A percentile compares a stretch with the other conserved stretches of the same genome.
Conservation (phyloP, 2,113 vertebrate species). For the Chloropsis cyanopogon region DNA sequence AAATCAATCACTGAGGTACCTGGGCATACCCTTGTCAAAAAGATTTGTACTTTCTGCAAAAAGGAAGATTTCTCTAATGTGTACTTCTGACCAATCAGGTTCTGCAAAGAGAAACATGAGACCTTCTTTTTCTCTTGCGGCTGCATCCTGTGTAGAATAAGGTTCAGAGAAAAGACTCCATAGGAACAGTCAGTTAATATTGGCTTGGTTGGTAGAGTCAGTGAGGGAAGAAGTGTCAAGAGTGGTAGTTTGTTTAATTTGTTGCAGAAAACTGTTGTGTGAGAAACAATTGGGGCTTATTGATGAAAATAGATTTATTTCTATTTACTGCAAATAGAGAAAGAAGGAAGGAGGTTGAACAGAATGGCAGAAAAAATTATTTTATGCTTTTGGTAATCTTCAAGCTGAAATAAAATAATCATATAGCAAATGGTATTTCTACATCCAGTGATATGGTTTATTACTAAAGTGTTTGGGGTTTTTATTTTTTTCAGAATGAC, state of each 20-base stretch:
- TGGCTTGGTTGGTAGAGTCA: neutral
- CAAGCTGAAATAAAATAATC: neutral
- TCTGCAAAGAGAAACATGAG: neutral
- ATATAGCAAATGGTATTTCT: neutral
- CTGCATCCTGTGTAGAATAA: neutral
- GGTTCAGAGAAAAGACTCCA: neutral
- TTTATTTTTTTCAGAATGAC: neutral
- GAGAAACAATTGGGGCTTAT: neutral
- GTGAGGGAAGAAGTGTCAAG: neutral
- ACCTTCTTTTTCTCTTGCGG: neutral
- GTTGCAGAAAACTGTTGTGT: neutral
- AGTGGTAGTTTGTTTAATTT: neutral
- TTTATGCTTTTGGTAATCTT: neutral
- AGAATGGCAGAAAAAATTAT: neutral
- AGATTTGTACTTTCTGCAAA: neutral
- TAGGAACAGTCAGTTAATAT: neutral
- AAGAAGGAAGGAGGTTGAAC: neutral
- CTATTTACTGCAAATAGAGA: neutral
- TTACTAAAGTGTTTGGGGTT: rapidly evolving
- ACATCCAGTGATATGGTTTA: neutral
- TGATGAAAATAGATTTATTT: neutral
- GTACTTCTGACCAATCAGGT: neutral
- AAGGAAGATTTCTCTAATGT: neutral
- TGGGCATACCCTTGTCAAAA: neutral
- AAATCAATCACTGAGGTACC: neutral